Base-by-base conservation (phyloP, 2,888 invertebrate species). In the Papilio gigon region DNA sequence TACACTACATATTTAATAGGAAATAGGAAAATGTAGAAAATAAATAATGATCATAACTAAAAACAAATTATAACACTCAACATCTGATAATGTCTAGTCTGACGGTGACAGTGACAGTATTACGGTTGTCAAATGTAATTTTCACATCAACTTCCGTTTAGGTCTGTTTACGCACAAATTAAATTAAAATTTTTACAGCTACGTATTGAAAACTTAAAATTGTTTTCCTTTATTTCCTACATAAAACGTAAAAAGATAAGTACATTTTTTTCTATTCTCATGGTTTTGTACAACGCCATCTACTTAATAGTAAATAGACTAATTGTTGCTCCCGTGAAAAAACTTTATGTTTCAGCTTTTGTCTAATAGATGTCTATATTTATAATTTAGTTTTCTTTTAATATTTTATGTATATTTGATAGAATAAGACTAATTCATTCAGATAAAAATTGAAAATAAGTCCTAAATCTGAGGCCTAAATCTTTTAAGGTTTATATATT, bases 1-100 rank as follows among this genome's bases (percentile, higher is more conserved):
- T 33, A 61, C 22, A 53, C 50, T 67, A 40, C 53, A 61, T 67
- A 61, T 40, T 61, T 50, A 30, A 40, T 27, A 20, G 25, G 8
- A 17, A 35, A 53, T 12, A 37, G 4, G 5, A 35, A 47, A 50
- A 22, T 33, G n/a, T 63, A 35, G 14, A 63, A 40, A 60, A 65
- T 62, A 56, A 67, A 61, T 12, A 65, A 53, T 5, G 37, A 37
- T 11, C 25, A 60, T 20, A 61, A 42, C 3, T n/a, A 40, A 17
- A 25, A 61, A 56, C 27, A n/a, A 42, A 61, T 25, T 17, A 17
- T 40, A 11, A 61, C 25, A 27, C 6, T 5, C 22, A 42, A 17
- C 35, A 37, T 8, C 56, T 12, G 42, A 66, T 4, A 63, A 33
- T 53, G 67, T 35, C 42, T n/a, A 22, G 1, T 42, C n/a, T 50